A percentile compares a stretch with the other conserved stretches of the same genome.
Evolutionary conservation across 2,113 vertebrate genomes (phyloP).

Genomic region (Steatornis caripensis): DNA sequence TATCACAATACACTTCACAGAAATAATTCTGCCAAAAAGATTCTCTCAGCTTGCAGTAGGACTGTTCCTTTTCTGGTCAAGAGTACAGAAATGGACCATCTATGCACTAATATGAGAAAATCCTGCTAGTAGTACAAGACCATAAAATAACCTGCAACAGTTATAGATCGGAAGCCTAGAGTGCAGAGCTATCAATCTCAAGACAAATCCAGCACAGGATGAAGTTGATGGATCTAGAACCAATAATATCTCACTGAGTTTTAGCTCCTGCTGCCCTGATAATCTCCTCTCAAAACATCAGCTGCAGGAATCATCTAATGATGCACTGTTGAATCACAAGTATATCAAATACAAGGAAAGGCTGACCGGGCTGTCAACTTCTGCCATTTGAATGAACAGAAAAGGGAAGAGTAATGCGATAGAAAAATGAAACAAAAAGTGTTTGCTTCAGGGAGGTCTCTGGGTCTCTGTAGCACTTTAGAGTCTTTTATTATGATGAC

Average conservation of each 20-base stretch:
- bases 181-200: neutral
- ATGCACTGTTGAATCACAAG: neutral
- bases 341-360: neutral
- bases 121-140: neutral
- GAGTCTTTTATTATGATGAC: neutral
- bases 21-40: neutral
- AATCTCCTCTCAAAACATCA: neutral
- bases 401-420: neutral
- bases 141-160: neutral
- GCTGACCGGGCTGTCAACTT: neutral
- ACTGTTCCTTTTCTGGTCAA: neutral
- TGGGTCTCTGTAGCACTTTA: neutral
- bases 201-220: neutral
- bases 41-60: neutral
- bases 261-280: neutral
- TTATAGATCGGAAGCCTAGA: neutral
- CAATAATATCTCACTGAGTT: neutral
- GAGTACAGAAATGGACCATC: neutral
- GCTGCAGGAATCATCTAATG: neutral
- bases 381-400: neutral
- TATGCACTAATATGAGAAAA: neutral
- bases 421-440: neutral
- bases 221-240: neutral
- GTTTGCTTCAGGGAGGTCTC: neutral
- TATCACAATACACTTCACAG: neutral